Percentiles rank a stretch among this genome's conserved stretches.
Conservation (phyloP, 1,140 invertebrate genomes). For the Drosophila ironensis region DNA sequence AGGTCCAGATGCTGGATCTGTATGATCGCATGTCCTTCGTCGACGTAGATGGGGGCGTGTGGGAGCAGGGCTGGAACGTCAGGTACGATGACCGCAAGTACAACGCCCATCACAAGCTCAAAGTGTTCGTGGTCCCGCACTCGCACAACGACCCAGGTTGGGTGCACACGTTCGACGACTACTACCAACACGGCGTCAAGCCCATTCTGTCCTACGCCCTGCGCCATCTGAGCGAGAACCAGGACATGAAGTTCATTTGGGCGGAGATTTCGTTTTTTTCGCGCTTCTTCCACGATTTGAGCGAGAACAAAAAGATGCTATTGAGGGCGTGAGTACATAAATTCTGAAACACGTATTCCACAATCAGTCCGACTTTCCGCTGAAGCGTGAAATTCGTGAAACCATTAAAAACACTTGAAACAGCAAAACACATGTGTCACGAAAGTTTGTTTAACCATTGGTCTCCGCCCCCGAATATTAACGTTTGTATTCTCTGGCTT, state of each 20-base stretch:
- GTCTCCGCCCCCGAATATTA: no score
- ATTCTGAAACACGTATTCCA: neutral
- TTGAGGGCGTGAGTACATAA: constrained; percentile 88
- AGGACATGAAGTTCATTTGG: constrained; percentile 96
- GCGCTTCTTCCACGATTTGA: constrained; percentile 94
- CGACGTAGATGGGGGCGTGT: constrained; percentile 97
- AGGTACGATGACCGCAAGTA: constrained; percentile 90
- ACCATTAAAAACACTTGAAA: no score
- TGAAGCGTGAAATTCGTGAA: no score
- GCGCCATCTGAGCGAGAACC: constrained; percentile 89
- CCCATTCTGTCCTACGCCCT: constrained; percentile 96
- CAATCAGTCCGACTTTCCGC: no score
- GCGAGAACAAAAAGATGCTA: constrained; percentile 85
- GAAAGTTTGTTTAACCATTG: no score
- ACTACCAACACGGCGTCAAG: constrained; percentile 93
- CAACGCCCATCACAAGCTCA: constrained; percentile 90
- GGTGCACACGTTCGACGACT: constrained; percentile 97
- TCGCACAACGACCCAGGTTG: constrained; percentile 99
- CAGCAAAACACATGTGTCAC: no score
- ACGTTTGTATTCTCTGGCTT: neutral
- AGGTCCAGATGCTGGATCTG: constrained; percentile 89
- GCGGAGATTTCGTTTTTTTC: constrained; percentile 97
- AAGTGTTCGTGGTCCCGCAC: constrained; percentile 97
- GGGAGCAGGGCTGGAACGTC: constrained; percentile 99
- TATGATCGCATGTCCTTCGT: constrained; percentile 95